A percentile compares a stretch with the other conserved stretches of the same genome.
phyloP scores from a whole-genome alignment of 2,113 vertebrate species.

The Python bivittatus region DNA sequence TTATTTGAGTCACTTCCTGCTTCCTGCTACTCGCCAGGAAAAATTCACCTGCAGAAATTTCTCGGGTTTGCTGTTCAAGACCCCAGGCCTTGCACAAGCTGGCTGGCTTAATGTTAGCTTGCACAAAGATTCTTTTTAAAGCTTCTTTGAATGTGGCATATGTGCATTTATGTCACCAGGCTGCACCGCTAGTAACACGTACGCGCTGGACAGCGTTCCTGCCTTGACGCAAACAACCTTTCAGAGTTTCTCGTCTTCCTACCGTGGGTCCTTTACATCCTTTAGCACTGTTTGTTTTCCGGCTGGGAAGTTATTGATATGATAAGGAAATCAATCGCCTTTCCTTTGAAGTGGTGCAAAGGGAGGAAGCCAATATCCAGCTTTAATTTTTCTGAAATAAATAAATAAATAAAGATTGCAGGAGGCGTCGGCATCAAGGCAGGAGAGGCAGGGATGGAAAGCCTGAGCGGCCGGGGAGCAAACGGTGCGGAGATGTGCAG shows the following conservation, averaged over 20 bases:
- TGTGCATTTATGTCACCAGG: background rate
- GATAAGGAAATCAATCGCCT: background rate
- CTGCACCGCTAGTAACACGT: background rate
- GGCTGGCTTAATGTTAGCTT: background rate
- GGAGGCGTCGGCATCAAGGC: background rate
- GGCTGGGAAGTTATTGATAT: background rate
- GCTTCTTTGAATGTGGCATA: background rate
- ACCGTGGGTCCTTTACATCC: background rate
- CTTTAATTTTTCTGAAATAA: background rate
- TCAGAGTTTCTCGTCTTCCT: background rate
- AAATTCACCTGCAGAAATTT: background rate
- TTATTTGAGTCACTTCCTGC: background rate
- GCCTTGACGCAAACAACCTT: background rate
- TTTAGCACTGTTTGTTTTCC: background rate
- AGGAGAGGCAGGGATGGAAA: background rate
- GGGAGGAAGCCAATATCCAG: background rate
- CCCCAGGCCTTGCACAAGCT: background rate
- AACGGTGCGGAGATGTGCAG: background rate
- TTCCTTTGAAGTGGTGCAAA: background rate
- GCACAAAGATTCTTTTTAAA: background rate
- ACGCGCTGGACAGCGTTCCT: background rate
- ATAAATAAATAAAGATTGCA: too few species aligned
- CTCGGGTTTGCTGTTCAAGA: background rate
- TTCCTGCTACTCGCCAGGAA: background rate
- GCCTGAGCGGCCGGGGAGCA: fast-evolving